Evolutionary conservation across 23 tunicate genomes (phyloP).

Genomic region (Trididemnum clinides): DNA sequence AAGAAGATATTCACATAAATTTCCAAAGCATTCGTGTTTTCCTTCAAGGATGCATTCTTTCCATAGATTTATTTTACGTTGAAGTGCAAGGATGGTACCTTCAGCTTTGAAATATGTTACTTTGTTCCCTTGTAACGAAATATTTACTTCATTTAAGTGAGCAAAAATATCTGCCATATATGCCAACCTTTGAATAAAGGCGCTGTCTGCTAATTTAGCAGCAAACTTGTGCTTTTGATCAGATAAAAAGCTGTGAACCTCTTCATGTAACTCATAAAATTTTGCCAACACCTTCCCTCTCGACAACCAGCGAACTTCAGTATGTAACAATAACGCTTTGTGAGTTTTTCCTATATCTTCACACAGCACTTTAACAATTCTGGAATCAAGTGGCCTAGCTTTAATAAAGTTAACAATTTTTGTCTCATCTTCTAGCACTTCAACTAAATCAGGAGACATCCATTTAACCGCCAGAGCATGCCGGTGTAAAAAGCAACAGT

Average conservation of each 20-base stretch:
- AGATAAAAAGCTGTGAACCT: slow-evolving; percentile 34
- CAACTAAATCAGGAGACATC: too few species aligned
- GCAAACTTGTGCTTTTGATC: slow-evolving; percentile 33
- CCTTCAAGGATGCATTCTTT: slow-evolving; percentile 29
- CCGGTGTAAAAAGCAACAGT: too few species aligned
- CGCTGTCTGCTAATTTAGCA: slow-evolving; percentile 28
- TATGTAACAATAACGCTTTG: too few species aligned
- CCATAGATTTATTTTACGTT: slow-evolving; percentile 19
- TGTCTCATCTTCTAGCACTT: too few species aligned
- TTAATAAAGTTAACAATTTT: too few species aligned
- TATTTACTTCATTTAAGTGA: slow-evolving; percentile 7
- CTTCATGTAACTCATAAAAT: slow-evolving; percentile 23
- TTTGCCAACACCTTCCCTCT: too few species aligned
- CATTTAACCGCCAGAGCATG: too few species aligned
- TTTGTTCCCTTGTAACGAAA: slow-evolving; percentile 31
- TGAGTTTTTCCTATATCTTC: background rate
- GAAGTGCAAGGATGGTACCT: slow-evolving; percentile 29
- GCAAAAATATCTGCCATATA: slow-evolving; percentile 28
- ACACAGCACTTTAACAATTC: background rate
- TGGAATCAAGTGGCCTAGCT: too few species aligned
- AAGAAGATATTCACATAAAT: slow-evolving; percentile 29
- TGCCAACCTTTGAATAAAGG: slow-evolving; percentile 27
- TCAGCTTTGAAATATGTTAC: slow-evolving; percentile 17
- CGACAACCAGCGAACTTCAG: too few species aligned
- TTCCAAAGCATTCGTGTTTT: slow-evolving; percentile 29